A percentile compares a stretch with the other conserved stretches of the same genome.
Evolutionary conservation across 2,113 vertebrate genomes (phyloP).

Genomic region (Ammodytes marinus): DNA sequence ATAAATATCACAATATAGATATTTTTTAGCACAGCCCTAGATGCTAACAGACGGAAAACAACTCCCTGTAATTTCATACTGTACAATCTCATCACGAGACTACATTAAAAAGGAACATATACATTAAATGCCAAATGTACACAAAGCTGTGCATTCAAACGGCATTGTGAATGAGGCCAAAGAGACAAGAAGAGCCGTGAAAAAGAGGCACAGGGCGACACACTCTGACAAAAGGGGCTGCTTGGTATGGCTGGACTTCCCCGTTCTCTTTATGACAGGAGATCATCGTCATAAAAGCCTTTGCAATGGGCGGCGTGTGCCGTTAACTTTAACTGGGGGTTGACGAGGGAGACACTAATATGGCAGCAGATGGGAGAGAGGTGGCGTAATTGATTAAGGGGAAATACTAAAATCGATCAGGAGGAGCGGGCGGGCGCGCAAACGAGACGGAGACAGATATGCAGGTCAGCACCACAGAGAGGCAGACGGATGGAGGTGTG

Average conservation of each 20-base stretch:
- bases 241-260: constrained; percentile 42
- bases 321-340: constrained; percentile 69
- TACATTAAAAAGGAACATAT: background rate
- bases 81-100: background rate
- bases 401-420: constrained; percentile 80
- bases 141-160: background rate
- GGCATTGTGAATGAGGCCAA: constrained; percentile 13
- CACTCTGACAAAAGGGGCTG: constrained; percentile 11
- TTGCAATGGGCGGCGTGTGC: constrained; percentile 52
- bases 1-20: too few relatives aligned
- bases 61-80: too few relatives aligned
- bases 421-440: constrained; percentile 36
- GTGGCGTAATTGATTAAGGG: constrained; percentile 76
- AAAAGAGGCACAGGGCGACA: constrained; percentile 8
- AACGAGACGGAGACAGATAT: constrained; percentile 79
- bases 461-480: constrained; percentile 58
- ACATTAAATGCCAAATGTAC: background rate
- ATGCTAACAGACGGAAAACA: too few relatives aligned
- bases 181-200: constrained; percentile 27
- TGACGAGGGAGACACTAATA: constrained; percentile 77
- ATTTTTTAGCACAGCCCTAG: too few relatives aligned
- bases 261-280: constrained; percentile 62
- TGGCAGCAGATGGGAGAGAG: constrained; percentile 74
- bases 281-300: constrained; percentile 64
- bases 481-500: constrained; percentile 46